Conservation (phyloP, 2,797 vertebrate species). For the Jordanella pulchra region DNA sequence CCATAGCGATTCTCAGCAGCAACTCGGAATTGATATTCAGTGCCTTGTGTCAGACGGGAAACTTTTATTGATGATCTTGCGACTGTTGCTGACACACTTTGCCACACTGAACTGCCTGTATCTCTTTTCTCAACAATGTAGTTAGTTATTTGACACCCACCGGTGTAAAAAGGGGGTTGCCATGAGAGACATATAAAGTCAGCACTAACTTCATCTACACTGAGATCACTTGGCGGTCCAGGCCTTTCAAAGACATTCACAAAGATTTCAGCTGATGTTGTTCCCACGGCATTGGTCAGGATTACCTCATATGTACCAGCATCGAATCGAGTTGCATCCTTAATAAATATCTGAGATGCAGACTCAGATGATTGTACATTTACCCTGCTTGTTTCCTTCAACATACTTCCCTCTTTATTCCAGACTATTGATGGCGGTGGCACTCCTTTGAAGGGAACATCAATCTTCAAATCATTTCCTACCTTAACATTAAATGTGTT, state of each 20-base stretch:
- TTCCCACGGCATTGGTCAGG: constrained; percentile 86
- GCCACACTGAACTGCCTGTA: constrained; percentile 90
- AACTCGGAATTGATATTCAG: constrained; percentile 95
- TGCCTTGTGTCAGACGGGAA: constrained; percentile 86
- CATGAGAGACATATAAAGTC: constrained; percentile 91
- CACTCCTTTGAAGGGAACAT: constrained; percentile 88
- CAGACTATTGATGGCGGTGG: constrained; percentile 86
- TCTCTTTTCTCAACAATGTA: constrained; percentile 96
- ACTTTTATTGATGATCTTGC: constrained; percentile 95
- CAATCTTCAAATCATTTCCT: constrained; percentile 92
- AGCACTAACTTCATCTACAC: constrained; percentile 90
- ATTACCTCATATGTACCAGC: constrained; percentile 89
- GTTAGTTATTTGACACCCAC: constrained; percentile 95
- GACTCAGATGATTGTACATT: constrained; percentile 88
- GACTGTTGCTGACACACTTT: constrained; percentile 91
- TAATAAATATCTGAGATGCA: constrained; percentile 86
- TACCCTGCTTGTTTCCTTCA: constrained; percentile 93
- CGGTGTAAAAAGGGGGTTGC: constrained; percentile 90
- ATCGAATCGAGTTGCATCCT: constrained; percentile 89
- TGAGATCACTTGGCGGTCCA: constrained; percentile 87
- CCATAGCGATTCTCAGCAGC: constrained; percentile 97
- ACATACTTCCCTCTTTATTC: constrained; percentile 88
- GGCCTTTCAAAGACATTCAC: constrained; percentile 94
- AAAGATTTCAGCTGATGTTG: constrained; percentile 81
- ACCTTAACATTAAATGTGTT: constrained; percentile 91